phyloP scores from a whole-genome alignment of 2,888 invertebrate genomes.

The Reticulitermes lucifugus region DNA sequence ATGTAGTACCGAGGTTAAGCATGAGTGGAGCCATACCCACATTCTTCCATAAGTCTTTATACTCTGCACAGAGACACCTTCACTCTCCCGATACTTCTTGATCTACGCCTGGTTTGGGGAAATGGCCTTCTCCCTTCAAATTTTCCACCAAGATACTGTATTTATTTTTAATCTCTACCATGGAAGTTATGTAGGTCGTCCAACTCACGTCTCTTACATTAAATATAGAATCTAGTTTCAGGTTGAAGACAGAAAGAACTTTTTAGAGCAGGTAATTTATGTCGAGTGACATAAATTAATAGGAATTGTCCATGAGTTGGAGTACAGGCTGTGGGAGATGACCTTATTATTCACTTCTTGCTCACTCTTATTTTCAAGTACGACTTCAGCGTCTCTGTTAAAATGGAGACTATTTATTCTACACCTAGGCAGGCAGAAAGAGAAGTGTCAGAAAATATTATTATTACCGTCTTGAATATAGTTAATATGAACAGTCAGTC shows the following conservation, averaged over 20 bases:
- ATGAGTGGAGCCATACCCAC: no score
- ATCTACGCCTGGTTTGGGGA: no score
- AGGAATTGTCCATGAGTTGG: not conserved
- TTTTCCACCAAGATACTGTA: no score
- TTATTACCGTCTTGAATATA: conserved; percentile 9
- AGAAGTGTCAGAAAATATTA: conserved; percentile 37
- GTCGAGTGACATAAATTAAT: conserved; percentile 17
- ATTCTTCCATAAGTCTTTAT: no score
- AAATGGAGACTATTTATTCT: conserved; percentile 46
- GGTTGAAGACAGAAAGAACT: not conserved
- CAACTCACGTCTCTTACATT: no score
- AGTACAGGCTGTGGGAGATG: not conserved
- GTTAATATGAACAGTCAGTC: conserved; percentile 45
- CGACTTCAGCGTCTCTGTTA: conserved; percentile 25
- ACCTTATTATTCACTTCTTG: conserved; percentile 44
- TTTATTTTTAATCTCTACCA: no score
- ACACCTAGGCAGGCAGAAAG: conserved; percentile 1
- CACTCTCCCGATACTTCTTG: no score
- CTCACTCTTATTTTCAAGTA: not conserved
- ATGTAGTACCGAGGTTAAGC: no score
- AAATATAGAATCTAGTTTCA: no score
- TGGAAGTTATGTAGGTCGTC: no score
- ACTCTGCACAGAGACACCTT: no score
- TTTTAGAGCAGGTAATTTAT: not conserved
- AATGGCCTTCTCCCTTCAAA: no score